Conservation (phyloP, 37 sponge, comb jelly and placozoan genomes). For the Mnemiopsis leidyi region DNA sequence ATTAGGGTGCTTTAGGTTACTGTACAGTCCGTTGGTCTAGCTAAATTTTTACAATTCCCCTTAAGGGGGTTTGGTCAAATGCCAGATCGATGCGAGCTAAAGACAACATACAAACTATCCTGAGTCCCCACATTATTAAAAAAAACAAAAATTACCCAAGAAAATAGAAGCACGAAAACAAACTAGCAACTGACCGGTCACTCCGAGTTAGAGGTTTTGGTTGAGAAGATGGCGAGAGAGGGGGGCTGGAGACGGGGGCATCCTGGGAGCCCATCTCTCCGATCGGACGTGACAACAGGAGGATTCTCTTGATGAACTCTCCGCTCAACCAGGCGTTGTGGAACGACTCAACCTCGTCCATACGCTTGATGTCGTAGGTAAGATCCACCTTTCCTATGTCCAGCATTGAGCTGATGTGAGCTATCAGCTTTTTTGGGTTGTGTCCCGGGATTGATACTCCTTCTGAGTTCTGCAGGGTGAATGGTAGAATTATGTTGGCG, state of each 20-base stretch:
- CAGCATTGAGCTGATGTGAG: slow-evolving; percentile 48
- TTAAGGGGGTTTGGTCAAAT: too few species aligned
- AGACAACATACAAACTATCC: too few species aligned
- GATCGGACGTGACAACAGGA: slow-evolving; percentile 14
- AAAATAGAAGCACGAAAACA: too few species aligned
- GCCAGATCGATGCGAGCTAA: too few species aligned
- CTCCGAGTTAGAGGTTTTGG: not conserved
- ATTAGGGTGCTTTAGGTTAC: too few species aligned
- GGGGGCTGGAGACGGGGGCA: not conserved
- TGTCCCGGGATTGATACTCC: not conserved
- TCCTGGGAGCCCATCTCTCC: not conserved
- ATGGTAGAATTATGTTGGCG: not conserved
- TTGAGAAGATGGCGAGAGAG: not conserved
- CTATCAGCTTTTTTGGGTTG: slow-evolving; percentile 40
- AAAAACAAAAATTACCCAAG: too few species aligned
- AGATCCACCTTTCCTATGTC: slow-evolving; percentile 20
- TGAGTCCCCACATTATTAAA: too few species aligned
- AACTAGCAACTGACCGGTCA: slow-evolving; percentile 62
- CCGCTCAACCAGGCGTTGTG: slow-evolving; percentile 65
- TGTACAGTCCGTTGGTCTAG: too few species aligned
- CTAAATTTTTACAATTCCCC: too few species aligned
- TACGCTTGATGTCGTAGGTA: slow-evolving; percentile 51
- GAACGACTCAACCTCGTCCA: slow-evolving; percentile 61
- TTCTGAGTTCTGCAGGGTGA: slow-evolving; percentile 26
- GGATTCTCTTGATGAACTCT: slow-evolving; percentile 32